These are phyloP conservation scores for Cheilinus undulatus DNA, from an alignment of 2,113 vertebrate species.

Conservation along the genomic window DNA sequence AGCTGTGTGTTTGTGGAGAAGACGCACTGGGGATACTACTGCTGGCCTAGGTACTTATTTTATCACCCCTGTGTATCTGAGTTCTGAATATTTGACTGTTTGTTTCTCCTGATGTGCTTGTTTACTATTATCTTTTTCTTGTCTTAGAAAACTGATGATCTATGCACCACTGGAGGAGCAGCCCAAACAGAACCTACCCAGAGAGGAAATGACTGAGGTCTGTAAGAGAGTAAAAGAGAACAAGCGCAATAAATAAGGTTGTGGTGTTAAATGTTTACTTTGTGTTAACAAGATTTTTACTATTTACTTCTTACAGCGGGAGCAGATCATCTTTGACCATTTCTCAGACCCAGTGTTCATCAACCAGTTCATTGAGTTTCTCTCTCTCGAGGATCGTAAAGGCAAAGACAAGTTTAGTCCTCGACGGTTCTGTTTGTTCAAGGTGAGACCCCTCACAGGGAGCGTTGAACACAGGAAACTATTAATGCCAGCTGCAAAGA, in stretches of 20 bases:
- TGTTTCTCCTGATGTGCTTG: neutral
- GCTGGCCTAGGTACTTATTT: constrained; percentile 90
- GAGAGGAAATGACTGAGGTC: constrained; percentile 94
- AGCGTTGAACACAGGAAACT: neutral
- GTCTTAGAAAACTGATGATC: constrained; percentile 89
- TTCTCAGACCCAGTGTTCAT: constrained; percentile 95
- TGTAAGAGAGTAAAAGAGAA: neutral
- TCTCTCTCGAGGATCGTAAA: constrained; percentile 97
- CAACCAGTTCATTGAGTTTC: constrained; percentile 94
- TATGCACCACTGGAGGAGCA: constrained; percentile 92
- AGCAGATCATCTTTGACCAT: constrained; percentile 95
- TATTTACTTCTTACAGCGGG: constrained; percentile 84
- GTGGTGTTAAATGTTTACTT: too few species aligned
- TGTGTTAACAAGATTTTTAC: neutral
- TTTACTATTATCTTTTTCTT: neutral
- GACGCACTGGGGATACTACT: constrained; percentile 98
- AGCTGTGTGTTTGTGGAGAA: constrained; percentile 93
- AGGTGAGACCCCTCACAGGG: constrained; percentile 81
- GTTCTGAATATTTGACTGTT: neutral
- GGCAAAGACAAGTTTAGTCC: constrained; percentile 99
- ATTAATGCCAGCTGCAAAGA: neutral
- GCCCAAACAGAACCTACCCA: constrained; percentile 88
- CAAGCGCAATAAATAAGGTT: neutral
- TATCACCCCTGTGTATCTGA: too few species aligned
- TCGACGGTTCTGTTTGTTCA: constrained; percentile 97